Percentiles rank a stretch among this genome's conserved stretches.
Conservation (phyloP, 2,888 invertebrate species). For the Notodromas monacha region DNA sequence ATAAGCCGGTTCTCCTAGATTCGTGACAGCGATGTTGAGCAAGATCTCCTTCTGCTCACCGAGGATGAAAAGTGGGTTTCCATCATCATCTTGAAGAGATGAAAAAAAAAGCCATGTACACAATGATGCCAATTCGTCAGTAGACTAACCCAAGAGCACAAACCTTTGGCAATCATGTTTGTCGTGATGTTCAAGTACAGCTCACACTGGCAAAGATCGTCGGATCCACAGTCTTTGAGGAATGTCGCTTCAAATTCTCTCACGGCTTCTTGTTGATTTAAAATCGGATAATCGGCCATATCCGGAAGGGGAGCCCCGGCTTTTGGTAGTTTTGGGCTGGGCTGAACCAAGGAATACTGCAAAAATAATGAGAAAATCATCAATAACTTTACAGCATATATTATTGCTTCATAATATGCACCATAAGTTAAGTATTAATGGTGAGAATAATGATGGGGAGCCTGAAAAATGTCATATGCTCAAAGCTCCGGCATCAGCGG, state of each 20-base stretch:
- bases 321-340: constrained; percentile 21
- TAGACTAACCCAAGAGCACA: no score
- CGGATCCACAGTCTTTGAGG: constrained; percentile 61
- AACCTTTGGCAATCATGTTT: no score
- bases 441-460: no score
- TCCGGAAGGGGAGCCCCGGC: constrained; percentile 25
- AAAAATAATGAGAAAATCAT: no score
- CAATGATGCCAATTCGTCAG: neutral
- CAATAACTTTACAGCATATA: no score
- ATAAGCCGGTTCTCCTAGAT: constrained; percentile 58
- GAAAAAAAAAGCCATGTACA: neutral
- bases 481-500: no score
- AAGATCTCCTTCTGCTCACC: constrained; percentile 42
- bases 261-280: constrained; percentile 53
- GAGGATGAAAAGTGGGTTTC: constrained; percentile 19
- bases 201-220: constrained; percentile 56
- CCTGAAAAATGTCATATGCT: no score
- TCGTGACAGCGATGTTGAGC: constrained; percentile 36
- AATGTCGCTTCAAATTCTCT: constrained; percentile 48
- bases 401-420: no score
- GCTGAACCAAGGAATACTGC: constrained; percentile 43
- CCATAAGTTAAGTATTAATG: no score
- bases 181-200: constrained; percentile 22
- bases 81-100: constrained; percentile 10
- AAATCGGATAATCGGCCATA: constrained; percentile 45